phyloP scores from a whole-genome alignment of 2,113 vertebrate species.

The Nothocercus nigrocapillus region DNA sequence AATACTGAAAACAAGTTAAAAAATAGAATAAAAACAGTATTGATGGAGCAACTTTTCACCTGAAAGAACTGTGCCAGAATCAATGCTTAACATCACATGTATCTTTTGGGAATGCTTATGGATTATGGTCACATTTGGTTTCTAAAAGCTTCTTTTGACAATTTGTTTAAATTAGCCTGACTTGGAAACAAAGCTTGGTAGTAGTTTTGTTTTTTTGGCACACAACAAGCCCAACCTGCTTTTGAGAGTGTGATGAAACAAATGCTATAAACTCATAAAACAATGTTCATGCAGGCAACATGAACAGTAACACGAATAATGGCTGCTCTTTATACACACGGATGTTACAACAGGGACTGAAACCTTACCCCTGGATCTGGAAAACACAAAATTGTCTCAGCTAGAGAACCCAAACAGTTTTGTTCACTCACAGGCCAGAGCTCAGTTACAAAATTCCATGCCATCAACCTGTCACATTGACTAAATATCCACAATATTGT shows the following conservation, averaged over 20 bases:
- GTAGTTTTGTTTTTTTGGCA: constrained; percentile 43
- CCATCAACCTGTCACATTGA: background rate
- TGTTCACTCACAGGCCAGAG: background rate
- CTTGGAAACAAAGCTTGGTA: constrained; percentile 53
- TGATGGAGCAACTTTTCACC: constrained; percentile 43
- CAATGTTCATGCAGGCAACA: background rate
- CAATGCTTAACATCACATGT: constrained; percentile 56
- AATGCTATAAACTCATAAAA: background rate
- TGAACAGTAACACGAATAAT: background rate
- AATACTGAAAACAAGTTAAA: background rate
- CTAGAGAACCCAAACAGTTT: background rate
- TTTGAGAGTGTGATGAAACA: background rate
- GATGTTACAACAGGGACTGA: background rate
- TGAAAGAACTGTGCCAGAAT: constrained; percentile 54
- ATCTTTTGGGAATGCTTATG: background rate
- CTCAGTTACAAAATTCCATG: background rate
- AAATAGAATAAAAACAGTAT: background rate
- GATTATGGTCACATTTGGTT: constrained; percentile 1
- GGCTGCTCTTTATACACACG: background rate
- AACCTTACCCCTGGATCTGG: background rate
- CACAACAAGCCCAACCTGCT: background rate
- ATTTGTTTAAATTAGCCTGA: constrained; percentile 43
- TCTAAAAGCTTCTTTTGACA: constrained; percentile 50
- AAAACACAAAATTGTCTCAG: background rate
- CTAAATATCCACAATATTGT: background rate